These are phyloP conservation scores for Narcine bancroftii DNA, from an alignment of 2,113 vertebrate species.

Conservation along the genomic window DNA sequence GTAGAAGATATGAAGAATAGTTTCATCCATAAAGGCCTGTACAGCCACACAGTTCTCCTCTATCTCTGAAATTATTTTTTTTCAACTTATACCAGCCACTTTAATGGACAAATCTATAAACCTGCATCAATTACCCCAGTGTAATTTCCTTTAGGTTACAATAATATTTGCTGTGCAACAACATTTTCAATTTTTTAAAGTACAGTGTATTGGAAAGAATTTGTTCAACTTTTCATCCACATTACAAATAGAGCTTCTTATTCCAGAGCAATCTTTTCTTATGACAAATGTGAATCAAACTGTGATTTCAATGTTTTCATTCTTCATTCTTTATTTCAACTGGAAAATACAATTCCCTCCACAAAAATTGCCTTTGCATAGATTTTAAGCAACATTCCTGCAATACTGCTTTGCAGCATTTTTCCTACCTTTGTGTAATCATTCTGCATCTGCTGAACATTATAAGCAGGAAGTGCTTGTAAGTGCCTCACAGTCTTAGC, in stretches of 20 bases:
- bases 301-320: background rate
- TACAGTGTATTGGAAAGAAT: background rate
- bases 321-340: slow-evolving; percentile 1
- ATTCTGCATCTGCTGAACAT: slow-evolving; percentile 26
- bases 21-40: background rate
- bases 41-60: background rate
- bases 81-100: background rate
- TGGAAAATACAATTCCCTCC: slow-evolving; percentile 24
- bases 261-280: background rate
- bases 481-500: background rate
- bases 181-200: background rate
- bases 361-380: slow-evolving; percentile 8
- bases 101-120: background rate
- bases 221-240: background rate
- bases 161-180: background rate
- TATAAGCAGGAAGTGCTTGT: background rate
- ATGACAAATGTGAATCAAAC: slow-evolving; percentile 7
- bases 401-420: slow-evolving; percentile 4
- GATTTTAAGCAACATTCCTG: slow-evolving; percentile 1
- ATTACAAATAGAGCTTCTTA: background rate
- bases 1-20: background rate
- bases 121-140: background rate
- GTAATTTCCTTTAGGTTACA: background rate
- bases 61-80: background rate
- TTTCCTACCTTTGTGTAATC: slow-evolving; percentile 23